Conservation (phyloP, 2,113 vertebrate genomes). For the Campylomormyrus numenius region DNA sequence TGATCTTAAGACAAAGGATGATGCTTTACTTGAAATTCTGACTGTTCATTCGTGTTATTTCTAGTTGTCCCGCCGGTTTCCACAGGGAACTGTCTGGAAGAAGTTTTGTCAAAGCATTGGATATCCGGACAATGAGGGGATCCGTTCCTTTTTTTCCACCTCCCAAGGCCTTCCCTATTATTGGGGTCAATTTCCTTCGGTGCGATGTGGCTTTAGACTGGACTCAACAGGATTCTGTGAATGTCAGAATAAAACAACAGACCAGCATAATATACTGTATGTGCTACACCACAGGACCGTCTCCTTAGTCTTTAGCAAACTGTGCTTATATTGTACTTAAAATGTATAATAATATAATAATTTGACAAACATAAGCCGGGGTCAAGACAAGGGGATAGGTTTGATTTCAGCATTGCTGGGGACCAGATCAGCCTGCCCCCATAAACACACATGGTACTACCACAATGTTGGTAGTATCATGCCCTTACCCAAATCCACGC, state of each 20-base stretch:
- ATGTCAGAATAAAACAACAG: neutral
- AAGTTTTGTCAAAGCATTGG: neutral
- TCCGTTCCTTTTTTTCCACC: neutral
- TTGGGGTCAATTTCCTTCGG: neutral
- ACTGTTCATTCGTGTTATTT: neutral
- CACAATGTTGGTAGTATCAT: neutral
- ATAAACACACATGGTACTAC: neutral
- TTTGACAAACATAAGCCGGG: neutral
- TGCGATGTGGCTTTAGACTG: neutral
- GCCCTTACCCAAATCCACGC: neutral
- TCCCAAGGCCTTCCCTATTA: neutral
- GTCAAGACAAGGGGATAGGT: neutral
- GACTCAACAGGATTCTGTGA: neutral
- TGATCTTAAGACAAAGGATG: neutral
- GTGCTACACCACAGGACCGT: neutral
- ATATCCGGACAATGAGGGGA: neutral
- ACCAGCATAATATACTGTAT: neutral
- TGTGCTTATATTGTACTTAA: neutral
- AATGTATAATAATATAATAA: neutral
- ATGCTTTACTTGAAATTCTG: neutral
- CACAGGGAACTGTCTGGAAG: neutral
- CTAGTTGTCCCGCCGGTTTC: neutral
- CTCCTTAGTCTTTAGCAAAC: neutral
- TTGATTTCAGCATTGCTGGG: neutral
- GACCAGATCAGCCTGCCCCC: neutral